Percentiles rank a stretch among this genome's conserved stretches.
Evolutionary conservation across 2,888 invertebrate species (phyloP).

Genomic region (Bembecia ichneumoniformis): DNA sequence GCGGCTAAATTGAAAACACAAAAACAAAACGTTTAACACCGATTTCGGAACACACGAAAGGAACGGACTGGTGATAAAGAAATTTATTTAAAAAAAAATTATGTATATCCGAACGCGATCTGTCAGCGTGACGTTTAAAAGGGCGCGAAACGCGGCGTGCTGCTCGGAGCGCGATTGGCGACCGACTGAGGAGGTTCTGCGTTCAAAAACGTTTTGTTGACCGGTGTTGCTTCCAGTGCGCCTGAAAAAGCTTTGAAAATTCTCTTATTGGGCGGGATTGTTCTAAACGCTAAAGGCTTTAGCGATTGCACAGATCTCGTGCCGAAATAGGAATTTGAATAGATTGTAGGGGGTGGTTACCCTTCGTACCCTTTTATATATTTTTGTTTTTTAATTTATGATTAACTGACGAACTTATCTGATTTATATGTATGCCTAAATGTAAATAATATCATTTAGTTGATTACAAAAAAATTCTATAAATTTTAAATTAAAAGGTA

Average conservation of each 20-base stretch:
- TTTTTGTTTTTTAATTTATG: too few species aligned
- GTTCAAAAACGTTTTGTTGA: background rate
- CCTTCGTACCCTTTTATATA: too few species aligned
- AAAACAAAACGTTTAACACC: slow-evolving; percentile 23
- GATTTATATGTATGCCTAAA: too few species aligned
- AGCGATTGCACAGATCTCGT: too few species aligned
- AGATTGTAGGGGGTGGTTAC: too few species aligned
- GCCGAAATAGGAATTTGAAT: too few species aligned
- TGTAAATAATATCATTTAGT: too few species aligned
- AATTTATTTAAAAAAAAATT: slow-evolving; percentile 1
- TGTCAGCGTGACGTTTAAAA: slow-evolving; percentile 17
- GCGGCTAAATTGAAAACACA: slow-evolving; percentile 28
- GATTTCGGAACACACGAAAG: slow-evolving; percentile 7
- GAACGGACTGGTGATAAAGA: slow-evolving; percentile 10
- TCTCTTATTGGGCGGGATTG: background rate
- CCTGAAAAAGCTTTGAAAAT: background rate
- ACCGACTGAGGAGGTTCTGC: slow-evolving; percentile 40
- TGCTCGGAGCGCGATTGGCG: slow-evolving; percentile 19
- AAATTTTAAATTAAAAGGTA: too few species aligned
- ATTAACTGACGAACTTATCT: too few species aligned
- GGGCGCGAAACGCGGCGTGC: slow-evolving; percentile 25
- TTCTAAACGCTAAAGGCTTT: too few species aligned
- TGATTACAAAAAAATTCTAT: too few species aligned
- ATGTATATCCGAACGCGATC: slow-evolving; percentile 19
- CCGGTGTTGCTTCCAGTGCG: background rate